Percentiles rank a stretch among this genome's conserved stretches.
phyloP scores from a whole-genome alignment of 2,888 invertebrate genomes.

The Thymelicus lineola region DNA sequence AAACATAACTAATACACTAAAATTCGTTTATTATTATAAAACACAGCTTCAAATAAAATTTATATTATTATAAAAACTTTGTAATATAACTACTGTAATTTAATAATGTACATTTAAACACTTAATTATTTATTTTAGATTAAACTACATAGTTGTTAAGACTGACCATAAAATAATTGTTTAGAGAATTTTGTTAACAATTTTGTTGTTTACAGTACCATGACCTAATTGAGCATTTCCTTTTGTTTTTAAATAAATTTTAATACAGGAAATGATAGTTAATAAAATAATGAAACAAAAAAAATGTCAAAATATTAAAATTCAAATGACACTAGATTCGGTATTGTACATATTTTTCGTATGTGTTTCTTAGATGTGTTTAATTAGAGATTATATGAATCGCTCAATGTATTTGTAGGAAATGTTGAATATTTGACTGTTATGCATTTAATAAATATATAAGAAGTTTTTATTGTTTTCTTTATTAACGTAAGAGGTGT shows the following conservation, averaged over 20 bases:
- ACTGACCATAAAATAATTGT: constrained; percentile 49
- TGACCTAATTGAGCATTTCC: background rate
- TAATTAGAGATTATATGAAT: constrained; percentile 34
- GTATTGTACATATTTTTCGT: background rate
- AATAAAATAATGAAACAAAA: too few relatives aligned
- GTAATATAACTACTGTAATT: constrained; percentile 25
- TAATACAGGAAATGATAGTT: too few relatives aligned
- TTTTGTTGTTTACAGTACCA: background rate
- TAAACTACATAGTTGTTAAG: constrained; percentile 57
- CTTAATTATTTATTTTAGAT: constrained; percentile 67
- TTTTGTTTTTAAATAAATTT: background rate
- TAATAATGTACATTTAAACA: constrained; percentile 65
- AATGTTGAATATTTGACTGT: constrained; percentile 62
- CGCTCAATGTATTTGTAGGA: constrained; percentile 53
- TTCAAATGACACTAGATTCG: too few relatives aligned
- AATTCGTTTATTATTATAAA: constrained; percentile 5
- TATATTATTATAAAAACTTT: constrained; percentile 8
- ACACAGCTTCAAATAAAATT: background rate
- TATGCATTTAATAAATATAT: constrained; percentile 75
- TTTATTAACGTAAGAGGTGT: background rate
- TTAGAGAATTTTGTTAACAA: constrained; percentile 15
- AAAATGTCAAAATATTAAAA: too few relatives aligned
- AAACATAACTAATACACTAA: background rate
- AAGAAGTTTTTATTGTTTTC: constrained; percentile 41
- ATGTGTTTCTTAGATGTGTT: constrained; percentile 6